Evolutionary conservation across 2,888 invertebrate species (phyloP), one percentile per base, ranked within the genome.

Genomic region (Polydrusus tereticollis): DNA sequence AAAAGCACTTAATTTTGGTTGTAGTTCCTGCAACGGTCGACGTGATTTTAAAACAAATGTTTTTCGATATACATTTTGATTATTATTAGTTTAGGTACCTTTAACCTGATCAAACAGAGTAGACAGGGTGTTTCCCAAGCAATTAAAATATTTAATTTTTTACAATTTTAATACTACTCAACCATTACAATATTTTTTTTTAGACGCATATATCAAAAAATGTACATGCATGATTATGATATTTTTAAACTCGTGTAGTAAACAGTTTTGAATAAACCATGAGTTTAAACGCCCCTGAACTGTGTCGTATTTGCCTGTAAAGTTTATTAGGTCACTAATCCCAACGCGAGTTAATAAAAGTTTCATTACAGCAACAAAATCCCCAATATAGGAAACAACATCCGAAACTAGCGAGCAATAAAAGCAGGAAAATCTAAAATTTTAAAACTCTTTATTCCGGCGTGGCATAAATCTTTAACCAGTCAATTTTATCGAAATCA

Each of bases 1-100:
- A 55, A 58, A 45, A 58, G 66, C 66, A 66, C 66, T 66, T 66
- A 57, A 66, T 66, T 66, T 58, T 43, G 66, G 66, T 66, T 66
- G 58, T 29, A 58, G 45, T 33, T 43, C 33, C 29, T 64, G 12
- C 36, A 33, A 20, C 21, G 38, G 18, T 38, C 18, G 55, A 41
- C 65, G 65, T 65, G 58, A 58, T 63, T 66, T 57, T 47, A 10
- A 36, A 43, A 58, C 23, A 29, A 45, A 43, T 20, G 8, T 57
- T 57, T 23, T 6, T 14, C 58, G 20, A 66, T 66, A 58, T 66
- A 36, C 45, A 57, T 21, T 57, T 43, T n/a, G 65, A 10, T 18
- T 36, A 36, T 36, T 36, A 36, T 36, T 4, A 36, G 12, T 36
- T 36, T 36, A 36, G n/a, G n/a, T n/a, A n/a, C n/a, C n/a, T n/a